Evolutionary conservation across 1,140 invertebrate genomes (phyloP).

Genomic region (Ceratina japonica): DNA sequence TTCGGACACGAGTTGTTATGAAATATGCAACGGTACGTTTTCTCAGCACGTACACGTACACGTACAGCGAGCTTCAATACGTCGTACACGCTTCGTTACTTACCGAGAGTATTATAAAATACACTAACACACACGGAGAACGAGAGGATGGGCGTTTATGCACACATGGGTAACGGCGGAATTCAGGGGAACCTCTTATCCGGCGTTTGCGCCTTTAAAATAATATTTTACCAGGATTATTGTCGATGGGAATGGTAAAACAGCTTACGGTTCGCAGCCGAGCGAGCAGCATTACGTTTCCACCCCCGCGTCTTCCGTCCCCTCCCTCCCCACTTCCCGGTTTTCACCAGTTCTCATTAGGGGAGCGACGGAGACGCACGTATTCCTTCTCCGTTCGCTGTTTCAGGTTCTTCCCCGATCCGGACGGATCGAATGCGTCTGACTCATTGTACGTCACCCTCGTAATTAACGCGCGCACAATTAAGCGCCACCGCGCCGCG

Average conservation of each 20-base stretch:
- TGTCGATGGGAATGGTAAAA: constrained; percentile 70
- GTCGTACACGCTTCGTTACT: constrained; percentile 30
- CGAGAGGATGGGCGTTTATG: not conserved
- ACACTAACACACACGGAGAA: not conserved
- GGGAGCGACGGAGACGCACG: constrained; percentile 24
- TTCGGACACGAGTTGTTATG: not conserved
- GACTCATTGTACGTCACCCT: constrained; percentile 26
- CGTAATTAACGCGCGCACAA: constrained; percentile 45
- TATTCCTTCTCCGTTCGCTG: constrained; percentile 30
- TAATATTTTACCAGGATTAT: constrained; percentile 76
- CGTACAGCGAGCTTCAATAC: constrained; percentile 30
- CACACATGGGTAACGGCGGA: no score
- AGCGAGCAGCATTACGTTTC: constrained; percentile 67
- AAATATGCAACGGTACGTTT: constrained; percentile 18
- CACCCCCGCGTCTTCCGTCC: constrained; percentile 55
- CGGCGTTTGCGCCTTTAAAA: constrained; percentile 66
- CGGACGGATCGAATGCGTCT: constrained; percentile 44
- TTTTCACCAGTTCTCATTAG: constrained; percentile 50
- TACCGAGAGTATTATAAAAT: constrained; percentile 20
- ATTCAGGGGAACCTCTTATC: constrained; percentile 6
- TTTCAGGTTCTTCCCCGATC: constrained; percentile 27
- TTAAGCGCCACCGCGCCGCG: constrained; percentile 25
- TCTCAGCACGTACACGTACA: constrained; percentile 33
- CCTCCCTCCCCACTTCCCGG: no score
- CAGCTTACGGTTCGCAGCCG: constrained; percentile 61